Conservation (phyloP, 2,113 vertebrate genomes). For the Aramus guarauna region DNA sequence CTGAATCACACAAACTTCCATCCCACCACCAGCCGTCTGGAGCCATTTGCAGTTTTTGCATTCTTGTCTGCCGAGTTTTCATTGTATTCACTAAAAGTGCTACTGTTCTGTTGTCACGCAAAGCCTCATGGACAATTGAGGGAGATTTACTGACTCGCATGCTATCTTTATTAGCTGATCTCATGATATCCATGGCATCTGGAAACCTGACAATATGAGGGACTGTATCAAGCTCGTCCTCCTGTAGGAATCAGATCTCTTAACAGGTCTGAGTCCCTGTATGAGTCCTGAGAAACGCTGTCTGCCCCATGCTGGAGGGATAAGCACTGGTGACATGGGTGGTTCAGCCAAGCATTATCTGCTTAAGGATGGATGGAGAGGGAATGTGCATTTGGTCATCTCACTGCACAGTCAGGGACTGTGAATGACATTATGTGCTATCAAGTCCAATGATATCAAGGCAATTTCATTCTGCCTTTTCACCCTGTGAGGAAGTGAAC, state of each 20-base stretch:
- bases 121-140: fast-evolving
- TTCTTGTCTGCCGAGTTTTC: background rate
- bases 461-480: background rate
- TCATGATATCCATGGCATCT: background rate
- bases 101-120: background rate
- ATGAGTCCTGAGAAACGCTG: background rate
- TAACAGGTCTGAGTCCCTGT: background rate
- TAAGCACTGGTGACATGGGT: fast-evolving
- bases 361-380: background rate
- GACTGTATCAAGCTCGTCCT: background rate
- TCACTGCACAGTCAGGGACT: fast-evolving
- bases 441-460: background rate
- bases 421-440: background rate
- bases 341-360: background rate
- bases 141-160: background rate
- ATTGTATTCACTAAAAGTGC: background rate
- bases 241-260: background rate
- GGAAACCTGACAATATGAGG: background rate
- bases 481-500: background rate
- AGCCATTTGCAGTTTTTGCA: background rate
- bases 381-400: background rate
- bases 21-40: fast-evolving
- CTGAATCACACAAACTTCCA: background rate
- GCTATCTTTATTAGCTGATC: background rate
- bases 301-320: no score